Conservation (phyloP, 2,113 vertebrate species). For the Pollimyrus isidori region DNA sequence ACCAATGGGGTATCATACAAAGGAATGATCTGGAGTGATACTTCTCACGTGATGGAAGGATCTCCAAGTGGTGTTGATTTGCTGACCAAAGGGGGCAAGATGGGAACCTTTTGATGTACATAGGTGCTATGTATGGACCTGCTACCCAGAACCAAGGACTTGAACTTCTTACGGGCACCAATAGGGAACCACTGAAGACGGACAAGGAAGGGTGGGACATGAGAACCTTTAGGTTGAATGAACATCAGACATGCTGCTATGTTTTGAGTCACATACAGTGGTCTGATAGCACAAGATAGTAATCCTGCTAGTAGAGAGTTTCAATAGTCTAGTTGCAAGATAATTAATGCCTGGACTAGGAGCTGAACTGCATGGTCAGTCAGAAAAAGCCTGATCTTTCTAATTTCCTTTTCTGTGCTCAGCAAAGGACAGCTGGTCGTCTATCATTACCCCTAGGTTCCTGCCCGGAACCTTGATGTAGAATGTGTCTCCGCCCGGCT, state of each 20-base stretch:
- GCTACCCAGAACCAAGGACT: no score
- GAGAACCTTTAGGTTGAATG: no score
- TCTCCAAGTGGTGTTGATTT: no score
- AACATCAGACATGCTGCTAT: not conserved
- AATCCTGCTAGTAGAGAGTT: not conserved
- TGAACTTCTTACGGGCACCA: no score
- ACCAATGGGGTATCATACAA: not conserved
- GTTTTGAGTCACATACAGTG: not conserved
- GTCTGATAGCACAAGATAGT: not conserved
- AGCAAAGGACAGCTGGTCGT: not conserved
- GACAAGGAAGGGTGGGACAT: no score
- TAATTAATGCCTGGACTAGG: not conserved
- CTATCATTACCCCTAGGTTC: not conserved
- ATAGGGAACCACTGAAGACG: no score
- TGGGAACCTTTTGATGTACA: no score
- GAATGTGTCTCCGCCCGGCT: not conserved
- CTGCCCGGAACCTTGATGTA: not conserved
- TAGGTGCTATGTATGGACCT: no score
- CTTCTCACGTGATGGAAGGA: no score
- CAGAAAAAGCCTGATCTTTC: not conserved
- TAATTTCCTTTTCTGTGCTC: not conserved
- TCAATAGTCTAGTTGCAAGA: not conserved
- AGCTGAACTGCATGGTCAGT: not conserved
- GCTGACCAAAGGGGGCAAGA: no score
- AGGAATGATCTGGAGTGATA: not conserved